phyloP scores from a whole-genome alignment of 1,140 invertebrate species.

The Lordiphosa clarofinis region DNA sequence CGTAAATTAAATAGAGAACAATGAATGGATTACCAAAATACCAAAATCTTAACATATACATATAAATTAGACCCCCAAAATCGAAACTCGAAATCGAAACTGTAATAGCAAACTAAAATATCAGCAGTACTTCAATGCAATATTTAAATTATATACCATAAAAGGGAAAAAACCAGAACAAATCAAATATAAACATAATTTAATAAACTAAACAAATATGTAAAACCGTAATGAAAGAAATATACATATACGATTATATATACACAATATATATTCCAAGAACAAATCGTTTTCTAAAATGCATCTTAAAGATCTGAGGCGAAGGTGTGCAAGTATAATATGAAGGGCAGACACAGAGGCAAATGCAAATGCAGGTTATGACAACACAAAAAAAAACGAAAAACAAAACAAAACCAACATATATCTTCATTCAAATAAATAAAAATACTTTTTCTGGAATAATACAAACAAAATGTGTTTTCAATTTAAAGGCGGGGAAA shows the following conservation, averaged over 20 bases:
- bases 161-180: slow-evolving; percentile 15
- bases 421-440: slow-evolving; percentile 78
- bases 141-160: slow-evolving; percentile 31
- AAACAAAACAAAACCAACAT: slow-evolving; percentile 59
- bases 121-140: slow-evolving; percentile 64
- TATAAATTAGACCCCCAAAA: slow-evolving; percentile 48
- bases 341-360: slow-evolving; percentile 27
- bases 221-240: slow-evolving; percentile 60
- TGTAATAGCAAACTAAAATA: slow-evolving; percentile 54
- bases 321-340: slow-evolving; percentile 22
- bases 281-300: slow-evolving; percentile 54
- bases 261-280: slow-evolving; percentile 62
- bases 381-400: slow-evolving; percentile 47
- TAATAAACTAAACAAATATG: slow-evolving; percentile 53
- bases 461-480: slow-evolving; percentile 26
- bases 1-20: slow-evolving; percentile 49
- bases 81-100: slow-evolving; percentile 41
- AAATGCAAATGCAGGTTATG: slow-evolving; percentile 51
- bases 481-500: background rate
- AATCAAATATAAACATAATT: slow-evolving; percentile 38
- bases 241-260: slow-evolving; percentile 68
- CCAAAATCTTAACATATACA: slow-evolving; percentile 17
- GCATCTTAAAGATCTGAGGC: slow-evolving; percentile 12
- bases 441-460: slow-evolving; percentile 75
- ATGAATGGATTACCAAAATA: slow-evolving; percentile 24